Conservation (phyloP, 2,888 invertebrate genomes). For the Eristalis pertinax region DNA sequence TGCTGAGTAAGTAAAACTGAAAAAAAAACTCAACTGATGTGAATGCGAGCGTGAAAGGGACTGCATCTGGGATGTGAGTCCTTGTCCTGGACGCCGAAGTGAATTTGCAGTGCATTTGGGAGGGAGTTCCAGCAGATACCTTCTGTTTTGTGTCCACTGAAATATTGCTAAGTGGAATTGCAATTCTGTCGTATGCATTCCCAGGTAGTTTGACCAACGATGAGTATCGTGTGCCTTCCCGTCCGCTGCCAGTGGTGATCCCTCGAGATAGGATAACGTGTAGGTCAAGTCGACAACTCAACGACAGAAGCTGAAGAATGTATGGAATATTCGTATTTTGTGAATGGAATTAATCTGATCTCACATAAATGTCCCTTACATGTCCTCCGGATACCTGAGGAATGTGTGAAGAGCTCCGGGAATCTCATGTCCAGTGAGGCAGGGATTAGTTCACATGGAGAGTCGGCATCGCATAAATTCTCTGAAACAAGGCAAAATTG, state of each 20-base stretch:
- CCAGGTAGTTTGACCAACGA: too few relatives aligned
- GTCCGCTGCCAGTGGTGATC: background rate
- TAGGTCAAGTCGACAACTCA: background rate
- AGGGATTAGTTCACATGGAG: too few relatives aligned
- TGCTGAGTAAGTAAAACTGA: conserved; percentile 87
- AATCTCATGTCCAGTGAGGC: too few relatives aligned
- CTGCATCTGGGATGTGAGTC: background rate
- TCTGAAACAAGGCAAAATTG: too few relatives aligned
- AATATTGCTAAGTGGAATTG: background rate
- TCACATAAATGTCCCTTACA: too few relatives aligned
- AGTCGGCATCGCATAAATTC: too few relatives aligned
- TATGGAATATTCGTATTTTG: too few relatives aligned
- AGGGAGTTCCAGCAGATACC: background rate
- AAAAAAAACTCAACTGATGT: background rate
- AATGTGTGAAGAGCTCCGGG: too few relatives aligned
- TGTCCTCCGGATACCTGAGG: too few relatives aligned
- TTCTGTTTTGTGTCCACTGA: background rate
- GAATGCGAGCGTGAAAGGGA: background rate
- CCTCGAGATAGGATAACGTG: background rate
- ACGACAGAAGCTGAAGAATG: too few relatives aligned
- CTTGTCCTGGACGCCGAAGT: background rate
- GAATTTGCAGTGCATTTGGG: background rate
- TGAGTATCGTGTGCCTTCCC: background rate
- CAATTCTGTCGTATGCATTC: background rate
- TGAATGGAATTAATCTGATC: too few relatives aligned